phyloP scores from a whole-genome alignment of 2,888 invertebrate species.

The Trissolcus brochymenae region DNA sequence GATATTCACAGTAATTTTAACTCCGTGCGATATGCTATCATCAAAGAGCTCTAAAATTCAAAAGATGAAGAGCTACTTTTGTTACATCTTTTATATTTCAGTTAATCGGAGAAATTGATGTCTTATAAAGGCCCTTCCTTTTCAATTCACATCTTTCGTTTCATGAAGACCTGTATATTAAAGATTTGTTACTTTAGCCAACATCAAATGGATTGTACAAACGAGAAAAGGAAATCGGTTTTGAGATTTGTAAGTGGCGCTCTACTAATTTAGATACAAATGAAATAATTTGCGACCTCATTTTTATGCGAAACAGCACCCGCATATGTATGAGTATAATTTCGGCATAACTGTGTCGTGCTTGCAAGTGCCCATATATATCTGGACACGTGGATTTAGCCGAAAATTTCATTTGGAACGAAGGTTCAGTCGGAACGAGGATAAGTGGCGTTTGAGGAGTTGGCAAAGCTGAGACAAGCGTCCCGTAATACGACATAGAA shows the following conservation, averaged over 20 bases:
- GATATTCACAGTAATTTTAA: slow-evolving; percentile 38
- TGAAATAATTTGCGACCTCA: background rate
- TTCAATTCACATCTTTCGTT: too few species aligned
- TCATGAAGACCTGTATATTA: too few species aligned
- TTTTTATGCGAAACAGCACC: background rate
- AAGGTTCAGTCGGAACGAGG: slow-evolving; percentile 42
- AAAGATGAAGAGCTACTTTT: slow-evolving; percentile 1
- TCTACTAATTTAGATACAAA: background rate
- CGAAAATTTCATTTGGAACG: slow-evolving; percentile 55
- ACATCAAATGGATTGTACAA: too few species aligned
- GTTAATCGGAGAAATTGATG: background rate
- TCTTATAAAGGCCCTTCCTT: too few species aligned
- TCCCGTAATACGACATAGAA: slow-evolving; percentile 48
- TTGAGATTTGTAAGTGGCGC: background rate
- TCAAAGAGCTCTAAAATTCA: slow-evolving; percentile 10
- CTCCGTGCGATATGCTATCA: slow-evolving; percentile 32
- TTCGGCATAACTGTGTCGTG: slow-evolving; percentile 49
- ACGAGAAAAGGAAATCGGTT: background rate
- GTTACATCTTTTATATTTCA: background rate
- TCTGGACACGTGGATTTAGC: slow-evolving; percentile 48
- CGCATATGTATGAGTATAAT: slow-evolving; percentile 40
- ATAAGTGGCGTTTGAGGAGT: slow-evolving; percentile 56
- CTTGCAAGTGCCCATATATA: slow-evolving; percentile 46
- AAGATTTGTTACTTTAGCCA: too few species aligned
- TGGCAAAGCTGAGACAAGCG: slow-evolving; percentile 54